These are phyloP conservation scores for Hesperia comma DNA, from an alignment of 2,888 invertebrate genomes.

Conservation along the genomic window DNA sequence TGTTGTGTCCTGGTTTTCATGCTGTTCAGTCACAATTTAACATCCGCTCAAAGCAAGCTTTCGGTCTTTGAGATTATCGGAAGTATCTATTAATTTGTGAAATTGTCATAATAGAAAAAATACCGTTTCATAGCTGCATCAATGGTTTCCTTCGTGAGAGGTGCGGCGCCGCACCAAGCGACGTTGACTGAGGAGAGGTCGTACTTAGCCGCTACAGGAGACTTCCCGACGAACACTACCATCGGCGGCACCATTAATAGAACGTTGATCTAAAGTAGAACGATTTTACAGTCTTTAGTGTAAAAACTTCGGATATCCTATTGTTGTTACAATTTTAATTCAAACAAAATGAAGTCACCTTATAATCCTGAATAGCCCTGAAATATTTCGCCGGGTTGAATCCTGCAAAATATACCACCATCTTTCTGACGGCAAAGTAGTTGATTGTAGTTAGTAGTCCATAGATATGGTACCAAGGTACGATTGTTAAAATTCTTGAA, in stretches of 20 bases:
- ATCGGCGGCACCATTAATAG: constrained; percentile 66
- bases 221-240: constrained; percentile 62
- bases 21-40: too few species aligned
- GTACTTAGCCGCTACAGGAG: constrained; percentile 58
- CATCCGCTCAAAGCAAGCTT: too few species aligned
- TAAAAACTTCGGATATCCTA: too few species aligned
- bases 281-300: neutral
- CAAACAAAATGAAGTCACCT: constrained; percentile 60
- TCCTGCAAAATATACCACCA: constrained; percentile 80
- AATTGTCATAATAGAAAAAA: too few species aligned
- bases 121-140: constrained; percentile 61
- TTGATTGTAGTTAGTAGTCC: constrained; percentile 86
- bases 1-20: too few species aligned
- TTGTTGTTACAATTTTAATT: too few species aligned
- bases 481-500: constrained; percentile 79
- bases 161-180: constrained; percentile 66
- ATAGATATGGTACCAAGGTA: constrained; percentile 92
- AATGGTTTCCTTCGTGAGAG: constrained; percentile 59
- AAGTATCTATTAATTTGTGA: too few species aligned
- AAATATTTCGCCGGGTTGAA: constrained; percentile 89
- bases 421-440: constrained; percentile 76
- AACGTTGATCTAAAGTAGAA: constrained; percentile 51
- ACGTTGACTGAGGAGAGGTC: constrained; percentile 59
- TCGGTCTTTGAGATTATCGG: too few species aligned
- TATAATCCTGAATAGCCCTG: constrained; percentile 85